phyloP scores from a whole-genome alignment of 2,888 invertebrate species.

The Apotomis turbidana region DNA sequence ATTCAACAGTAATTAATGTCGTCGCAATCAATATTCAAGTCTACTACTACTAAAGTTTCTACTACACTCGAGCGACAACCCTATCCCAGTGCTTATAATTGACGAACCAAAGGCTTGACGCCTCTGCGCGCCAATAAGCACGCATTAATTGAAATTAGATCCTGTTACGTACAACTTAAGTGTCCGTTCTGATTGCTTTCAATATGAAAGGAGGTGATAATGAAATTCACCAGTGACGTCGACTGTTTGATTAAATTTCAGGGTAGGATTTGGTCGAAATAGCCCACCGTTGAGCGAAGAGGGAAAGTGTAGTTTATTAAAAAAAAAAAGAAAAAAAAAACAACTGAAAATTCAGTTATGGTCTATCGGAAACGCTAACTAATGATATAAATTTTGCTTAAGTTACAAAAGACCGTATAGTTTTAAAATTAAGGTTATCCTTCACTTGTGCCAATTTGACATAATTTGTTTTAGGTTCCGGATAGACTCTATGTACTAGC shows the following conservation, averaged over 20 bases:
- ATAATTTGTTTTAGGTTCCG: too few species aligned
- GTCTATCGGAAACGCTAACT: too few species aligned
- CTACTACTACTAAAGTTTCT: too few species aligned
- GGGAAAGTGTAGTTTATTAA: background rate
- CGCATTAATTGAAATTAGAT: constrained; percentile 35
- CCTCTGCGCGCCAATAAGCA: constrained; percentile 30
- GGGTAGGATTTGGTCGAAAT: constrained; percentile 19
- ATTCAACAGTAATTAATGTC: too few species aligned
- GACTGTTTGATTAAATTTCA: constrained; percentile 30
- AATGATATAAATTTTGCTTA: too few species aligned
- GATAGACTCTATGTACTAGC: too few species aligned
- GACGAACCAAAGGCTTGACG: constrained; percentile 34
- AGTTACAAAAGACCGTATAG: too few species aligned
- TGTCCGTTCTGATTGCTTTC: constrained; percentile 33
- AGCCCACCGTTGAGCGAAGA: background rate
- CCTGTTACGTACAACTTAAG: constrained; percentile 29
- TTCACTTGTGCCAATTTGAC: too few species aligned
- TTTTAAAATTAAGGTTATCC: too few species aligned
- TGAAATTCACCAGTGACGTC: constrained; percentile 30
- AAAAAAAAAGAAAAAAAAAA: background rate
- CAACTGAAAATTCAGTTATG: too few species aligned
- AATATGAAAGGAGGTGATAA: constrained; percentile 28
- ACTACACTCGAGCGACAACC: constrained; percentile 4
- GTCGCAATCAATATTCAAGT: too few species aligned
- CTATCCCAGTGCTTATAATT: constrained; percentile 8